These are phyloP conservation scores for Hypothenemus hampei DNA, from an alignment of 1,140 invertebrate species.

Conservation along the genomic window DNA sequence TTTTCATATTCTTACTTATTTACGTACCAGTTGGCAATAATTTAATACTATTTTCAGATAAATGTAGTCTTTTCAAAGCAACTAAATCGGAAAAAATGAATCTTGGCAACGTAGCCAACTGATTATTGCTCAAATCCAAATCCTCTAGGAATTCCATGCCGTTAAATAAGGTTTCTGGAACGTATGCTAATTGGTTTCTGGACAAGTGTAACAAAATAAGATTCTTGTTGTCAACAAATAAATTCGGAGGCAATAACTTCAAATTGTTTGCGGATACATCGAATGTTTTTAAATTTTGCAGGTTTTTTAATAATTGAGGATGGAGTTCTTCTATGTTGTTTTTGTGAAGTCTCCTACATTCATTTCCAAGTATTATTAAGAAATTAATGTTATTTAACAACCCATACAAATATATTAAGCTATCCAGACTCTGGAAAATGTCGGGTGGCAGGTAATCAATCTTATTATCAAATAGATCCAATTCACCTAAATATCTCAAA, in stretches of 20 bases:
- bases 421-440: slow-evolving; percentile 67
- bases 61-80: slow-evolving; percentile 53
- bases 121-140: slow-evolving; percentile 52
- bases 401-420: slow-evolving; percentile 64
- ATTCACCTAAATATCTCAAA: slow-evolving; percentile 60
- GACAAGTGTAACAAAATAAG: slow-evolving; percentile 66
- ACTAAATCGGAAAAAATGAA: slow-evolving; percentile 55
- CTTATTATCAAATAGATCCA: slow-evolving; percentile 75
- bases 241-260: slow-evolving; percentile 52
- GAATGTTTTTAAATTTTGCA: slow-evolving; percentile 62
- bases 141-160: slow-evolving; percentile 47
- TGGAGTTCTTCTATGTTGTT: slow-evolving; percentile 67
- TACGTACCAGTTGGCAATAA: slow-evolving; percentile 38
- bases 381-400: slow-evolving; percentile 48
- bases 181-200: slow-evolving; percentile 48
- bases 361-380: neutral
- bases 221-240: slow-evolving; percentile 59
- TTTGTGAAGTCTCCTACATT: slow-evolving; percentile 62
- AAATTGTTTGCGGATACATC: slow-evolving; percentile 72
- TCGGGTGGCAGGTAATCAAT: slow-evolving; percentile 70
- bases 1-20: neutral
- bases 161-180: slow-evolving; percentile 43
- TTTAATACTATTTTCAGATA: slow-evolving; percentile 53
- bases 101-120: slow-evolving; percentile 47
- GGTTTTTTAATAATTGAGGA: slow-evolving; percentile 58